These are phyloP conservation scores for Dasypolia templi DNA, from an alignment of 2,888 invertebrate species.

Conservation along the genomic window DNA sequence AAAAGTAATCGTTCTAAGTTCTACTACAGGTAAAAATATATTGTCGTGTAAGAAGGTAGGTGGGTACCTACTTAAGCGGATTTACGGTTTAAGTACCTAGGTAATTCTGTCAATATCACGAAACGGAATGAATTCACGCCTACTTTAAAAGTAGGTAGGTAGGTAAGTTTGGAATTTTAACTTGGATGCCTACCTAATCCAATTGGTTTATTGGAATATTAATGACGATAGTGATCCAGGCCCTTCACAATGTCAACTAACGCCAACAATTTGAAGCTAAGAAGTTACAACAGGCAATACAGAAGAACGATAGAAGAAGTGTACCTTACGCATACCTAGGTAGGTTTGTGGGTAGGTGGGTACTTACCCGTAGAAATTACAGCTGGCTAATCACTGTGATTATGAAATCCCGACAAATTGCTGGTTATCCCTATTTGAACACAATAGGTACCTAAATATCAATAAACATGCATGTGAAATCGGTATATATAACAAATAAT, in stretches of 20 bases:
- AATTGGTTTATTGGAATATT: not conserved
- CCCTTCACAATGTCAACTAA: not conserved
- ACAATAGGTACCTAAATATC: not conserved
- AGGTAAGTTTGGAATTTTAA: not conserved
- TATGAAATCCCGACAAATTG: not conserved
- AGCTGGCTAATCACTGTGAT: not conserved
- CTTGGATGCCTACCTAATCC: not conserved
- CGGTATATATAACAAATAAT: not conserved
- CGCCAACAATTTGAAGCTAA: not conserved
- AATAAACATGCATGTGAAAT: slow-evolving; percentile 6
- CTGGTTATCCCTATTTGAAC: not conserved
- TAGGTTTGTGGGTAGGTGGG: too few species aligned
- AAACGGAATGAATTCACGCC: not conserved
- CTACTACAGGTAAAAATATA: not conserved
- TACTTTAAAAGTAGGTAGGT: not conserved
- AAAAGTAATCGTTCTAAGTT: not conserved
- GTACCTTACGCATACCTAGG: not conserved
- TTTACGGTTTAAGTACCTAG: not conserved
- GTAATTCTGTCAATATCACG: not conserved
- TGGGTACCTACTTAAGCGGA: not conserved
- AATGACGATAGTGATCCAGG: not conserved
- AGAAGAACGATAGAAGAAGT: not conserved
- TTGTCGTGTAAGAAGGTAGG: not conserved
- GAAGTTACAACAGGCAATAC: not conserved
- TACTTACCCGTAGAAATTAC: slow-evolving; percentile 5